phyloP scores from a whole-genome alignment of 2,888 invertebrate genomes.

The Tenthredo livida region DNA sequence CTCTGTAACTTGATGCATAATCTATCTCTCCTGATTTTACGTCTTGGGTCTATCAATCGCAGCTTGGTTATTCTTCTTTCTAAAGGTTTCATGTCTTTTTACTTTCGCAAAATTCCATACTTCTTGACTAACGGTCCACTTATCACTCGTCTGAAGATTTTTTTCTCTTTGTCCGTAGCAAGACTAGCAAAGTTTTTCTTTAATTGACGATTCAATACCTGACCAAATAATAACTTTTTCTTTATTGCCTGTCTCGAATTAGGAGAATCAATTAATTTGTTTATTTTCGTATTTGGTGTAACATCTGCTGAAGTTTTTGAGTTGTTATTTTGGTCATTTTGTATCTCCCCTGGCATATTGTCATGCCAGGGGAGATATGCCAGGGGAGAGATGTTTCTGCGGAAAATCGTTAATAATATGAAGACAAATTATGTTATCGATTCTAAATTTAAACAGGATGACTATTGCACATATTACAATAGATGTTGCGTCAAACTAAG shows the following conservation, averaged over 20 bases:
- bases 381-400: constrained; percentile 13
- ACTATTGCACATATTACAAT: too few relatives aligned
- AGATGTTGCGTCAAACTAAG: too few relatives aligned
- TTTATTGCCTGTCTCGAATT: constrained; percentile 50
- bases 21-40: constrained; percentile 36
- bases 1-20: constrained; percentile 22
- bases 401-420: background rate
- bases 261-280: constrained; percentile 40
- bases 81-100: constrained; percentile 40
- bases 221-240: constrained; percentile 48
- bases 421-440: too few relatives aligned
- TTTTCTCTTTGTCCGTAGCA: constrained; percentile 15
- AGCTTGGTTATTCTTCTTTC: constrained; percentile 32
- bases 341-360: constrained; percentile 28
- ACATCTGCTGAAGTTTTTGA: constrained; percentile 28
- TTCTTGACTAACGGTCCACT: constrained; percentile 31
- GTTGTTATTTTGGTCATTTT: constrained; percentile 25
- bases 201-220: constrained; percentile 30
- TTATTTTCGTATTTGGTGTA: constrained; percentile 38
- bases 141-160: constrained; percentile 30
- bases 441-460: too few relatives aligned
- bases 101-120: constrained; percentile 30
- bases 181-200: constrained; percentile 27
- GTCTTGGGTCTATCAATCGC: constrained; percentile 14
- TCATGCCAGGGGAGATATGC: constrained; percentile 24